phyloP scores from a whole-genome alignment of 37 sponge, comb jelly and placozoan species.

The Geodia barretti region DNA sequence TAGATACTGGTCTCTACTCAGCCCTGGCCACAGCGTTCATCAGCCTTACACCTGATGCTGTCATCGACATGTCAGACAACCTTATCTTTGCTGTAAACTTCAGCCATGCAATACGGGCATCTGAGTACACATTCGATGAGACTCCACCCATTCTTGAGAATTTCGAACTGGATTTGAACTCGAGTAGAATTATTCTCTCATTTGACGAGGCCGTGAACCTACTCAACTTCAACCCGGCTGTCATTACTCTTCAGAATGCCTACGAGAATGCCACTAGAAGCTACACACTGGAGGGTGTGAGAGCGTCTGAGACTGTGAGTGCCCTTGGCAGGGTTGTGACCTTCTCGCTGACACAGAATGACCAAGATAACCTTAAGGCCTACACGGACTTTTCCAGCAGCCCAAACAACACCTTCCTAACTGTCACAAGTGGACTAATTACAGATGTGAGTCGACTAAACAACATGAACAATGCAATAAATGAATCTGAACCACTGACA shows the following conservation, averaged over 20 bases:
- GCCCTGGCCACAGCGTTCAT: slow-evolving; percentile 59
- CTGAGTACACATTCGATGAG: slow-evolving; percentile 32
- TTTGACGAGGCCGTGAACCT: slow-evolving; percentile 81
- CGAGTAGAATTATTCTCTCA: slow-evolving; percentile 55
- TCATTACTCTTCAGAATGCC: slow-evolving; percentile 69
- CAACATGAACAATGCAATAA: slow-evolving; percentile 27
- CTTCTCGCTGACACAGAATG: slow-evolving; percentile 40
- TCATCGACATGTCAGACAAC: slow-evolving; percentile 88
- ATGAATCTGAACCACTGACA: slow-evolving; percentile 15
- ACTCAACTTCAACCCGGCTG: slow-evolving; percentile 43
- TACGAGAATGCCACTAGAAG: slow-evolving; percentile 33
- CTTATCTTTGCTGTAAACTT: slow-evolving; percentile 13
- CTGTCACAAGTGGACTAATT: slow-evolving; percentile 34
- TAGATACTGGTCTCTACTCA: slow-evolving; percentile 43
- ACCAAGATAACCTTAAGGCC: slow-evolving; percentile 65
- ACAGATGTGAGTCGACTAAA: slow-evolving; percentile 32
- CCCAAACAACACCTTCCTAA: slow-evolving; percentile 59
- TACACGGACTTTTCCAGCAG: slow-evolving; percentile 71
- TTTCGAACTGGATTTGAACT: slow-evolving; percentile 63
- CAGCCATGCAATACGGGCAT: slow-evolving; percentile 38
- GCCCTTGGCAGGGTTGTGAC: slow-evolving; percentile 29
- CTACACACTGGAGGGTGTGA: slow-evolving; percentile 52
- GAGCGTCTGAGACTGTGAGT: slow-evolving; percentile 22
- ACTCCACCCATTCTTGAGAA: slow-evolving; percentile 50
- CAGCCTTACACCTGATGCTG: slow-evolving; percentile 24